phyloP scores from a whole-genome alignment of 2,113 vertebrate genomes.

The Apus apus region DNA sequence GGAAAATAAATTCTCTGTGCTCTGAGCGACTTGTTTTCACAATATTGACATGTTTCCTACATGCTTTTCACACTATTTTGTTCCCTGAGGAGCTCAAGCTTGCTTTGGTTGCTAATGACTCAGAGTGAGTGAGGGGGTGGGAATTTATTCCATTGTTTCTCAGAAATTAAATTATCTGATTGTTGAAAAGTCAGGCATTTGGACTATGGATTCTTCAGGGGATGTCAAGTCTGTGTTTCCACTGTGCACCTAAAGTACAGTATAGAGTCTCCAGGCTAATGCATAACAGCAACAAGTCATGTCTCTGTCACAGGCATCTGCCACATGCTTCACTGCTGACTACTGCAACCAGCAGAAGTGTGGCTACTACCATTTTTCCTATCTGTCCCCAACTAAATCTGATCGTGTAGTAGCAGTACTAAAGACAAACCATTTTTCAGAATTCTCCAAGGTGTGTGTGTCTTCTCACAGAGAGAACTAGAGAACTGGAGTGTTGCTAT shows the following conservation, averaged over 20 bases:
- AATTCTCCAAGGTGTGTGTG: not conserved
- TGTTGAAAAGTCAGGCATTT: not conserved
- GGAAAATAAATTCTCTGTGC: not conserved
- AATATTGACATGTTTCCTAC: not conserved
- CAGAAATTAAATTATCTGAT: not conserved
- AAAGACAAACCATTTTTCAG: not conserved
- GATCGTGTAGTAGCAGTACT: not conserved
- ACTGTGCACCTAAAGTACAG: not conserved
- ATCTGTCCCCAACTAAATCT: not conserved
- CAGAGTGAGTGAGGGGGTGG: fast-evolving
- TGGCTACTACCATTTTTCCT: not conserved
- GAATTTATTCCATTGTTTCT: not conserved
- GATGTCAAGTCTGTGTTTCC: not conserved
- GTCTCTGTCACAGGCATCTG: not conserved
- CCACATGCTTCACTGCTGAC: not conserved
- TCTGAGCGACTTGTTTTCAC: not conserved
- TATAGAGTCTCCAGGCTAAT: not conserved
- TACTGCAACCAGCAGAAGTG: not conserved
- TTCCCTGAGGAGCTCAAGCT: not conserved
- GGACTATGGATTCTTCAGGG: not conserved
- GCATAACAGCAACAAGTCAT: not conserved
- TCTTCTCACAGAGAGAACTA: not conserved
- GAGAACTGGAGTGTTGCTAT: not conserved
- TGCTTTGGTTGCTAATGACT: not conserved
- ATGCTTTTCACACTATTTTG: not conserved